Evolutionary conservation across 2,888 invertebrate genomes (phyloP).

Genomic region (Blastobasis lacticolella): DNA sequence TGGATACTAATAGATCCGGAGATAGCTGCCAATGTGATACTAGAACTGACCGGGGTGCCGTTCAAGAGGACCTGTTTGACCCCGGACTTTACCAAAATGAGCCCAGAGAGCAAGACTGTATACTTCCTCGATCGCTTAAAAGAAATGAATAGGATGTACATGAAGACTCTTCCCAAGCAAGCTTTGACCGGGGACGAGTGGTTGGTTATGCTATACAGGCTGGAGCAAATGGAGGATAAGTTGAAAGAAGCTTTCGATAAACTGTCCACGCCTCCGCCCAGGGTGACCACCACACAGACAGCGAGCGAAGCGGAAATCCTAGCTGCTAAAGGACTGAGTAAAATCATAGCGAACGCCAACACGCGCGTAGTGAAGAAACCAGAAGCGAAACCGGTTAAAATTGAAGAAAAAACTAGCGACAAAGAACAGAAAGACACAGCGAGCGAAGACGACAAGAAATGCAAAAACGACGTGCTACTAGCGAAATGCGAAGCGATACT

Average conservation of each 20-base stretch:
- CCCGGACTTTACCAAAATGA: conserved; percentile 36
- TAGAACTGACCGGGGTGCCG: conserved; percentile 50
- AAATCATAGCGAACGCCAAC: conserved; percentile 56
- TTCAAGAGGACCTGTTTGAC: conserved; percentile 32
- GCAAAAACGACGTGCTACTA: conserved; percentile 44
- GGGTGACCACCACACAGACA: conserved; percentile 8
- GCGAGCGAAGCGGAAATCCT: conserved; percentile 61
- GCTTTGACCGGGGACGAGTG: conserved; percentile 54
- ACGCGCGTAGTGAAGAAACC: conserved; percentile 31
- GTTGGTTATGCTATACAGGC: conserved; percentile 51
- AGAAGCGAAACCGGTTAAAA: conserved; percentile 25
- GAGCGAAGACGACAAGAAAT: conserved; percentile 27
- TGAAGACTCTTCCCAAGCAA: conserved; percentile 53
- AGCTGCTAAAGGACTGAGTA: conserved; percentile 61
- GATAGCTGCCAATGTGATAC: conserved; percentile 45
- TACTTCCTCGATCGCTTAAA: conserved; percentile 47
- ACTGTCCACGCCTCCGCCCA: conserved; percentile 15
- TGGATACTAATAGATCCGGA: conserved; percentile 55
- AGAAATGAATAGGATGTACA: conserved; percentile 49
- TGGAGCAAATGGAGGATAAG: conserved; percentile 50
- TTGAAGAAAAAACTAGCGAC: conserved; percentile 11
- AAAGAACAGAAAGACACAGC: conserved; percentile 23
- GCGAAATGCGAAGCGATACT: conserved; percentile 58
- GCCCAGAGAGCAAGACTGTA: conserved; percentile 41
- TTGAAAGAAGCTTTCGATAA: conserved; percentile 46